Base-by-base conservation (phyloP, 2,888 invertebrate species). In the Oscheius sp. region DNA sequence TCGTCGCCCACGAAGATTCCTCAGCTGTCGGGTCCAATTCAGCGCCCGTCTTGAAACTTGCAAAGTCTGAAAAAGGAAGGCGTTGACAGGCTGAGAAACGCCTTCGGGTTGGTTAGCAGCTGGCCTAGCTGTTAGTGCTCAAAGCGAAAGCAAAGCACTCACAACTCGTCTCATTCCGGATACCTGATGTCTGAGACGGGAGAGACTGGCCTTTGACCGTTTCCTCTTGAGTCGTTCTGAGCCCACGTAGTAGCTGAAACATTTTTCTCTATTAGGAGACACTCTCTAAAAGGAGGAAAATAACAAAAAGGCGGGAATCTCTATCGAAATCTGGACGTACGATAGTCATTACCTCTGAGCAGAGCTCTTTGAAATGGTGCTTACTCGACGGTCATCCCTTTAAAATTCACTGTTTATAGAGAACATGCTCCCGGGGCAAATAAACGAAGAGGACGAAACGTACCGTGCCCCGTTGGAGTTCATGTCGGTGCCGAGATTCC, bases 1-100 rank as follows among this genome's bases (percentile, higher is more conserved):
- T 12, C 82, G 81, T 12, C 86, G 77, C 5, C 87, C 87, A 16
- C 84, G 76, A 25, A 87, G 76, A 68, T 86, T 85, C 73, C 84
- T 76, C 45, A 86, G 64, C 6, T 85, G 77, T 13, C 80, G 73
- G 3, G 83, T 85, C 83, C 86, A 83, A 61, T 80, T 83, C 46
- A 84, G 77, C 3, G 87, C 86, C 27, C 86, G 77, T 25, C 82
- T 78, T 0, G 81, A 80, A 23, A 85, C 85, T 72, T 85, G 74
- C 69, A 84, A 70, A 0, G 82, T 83, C 80, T 84, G 75, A 7
- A 73, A 64, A 6, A 21, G n/a, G 43, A 7, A 35, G 43, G 16
- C 13, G 5, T 21, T 29, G 2, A 25, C 16, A 16, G 23, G 68
- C 9, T 2, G 13, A 27, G 9, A 0, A 68, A 23, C 3, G 58